Base-by-base conservation (phyloP, 2,113 vertebrate species). In the Callorhinus ursinus region DNA sequence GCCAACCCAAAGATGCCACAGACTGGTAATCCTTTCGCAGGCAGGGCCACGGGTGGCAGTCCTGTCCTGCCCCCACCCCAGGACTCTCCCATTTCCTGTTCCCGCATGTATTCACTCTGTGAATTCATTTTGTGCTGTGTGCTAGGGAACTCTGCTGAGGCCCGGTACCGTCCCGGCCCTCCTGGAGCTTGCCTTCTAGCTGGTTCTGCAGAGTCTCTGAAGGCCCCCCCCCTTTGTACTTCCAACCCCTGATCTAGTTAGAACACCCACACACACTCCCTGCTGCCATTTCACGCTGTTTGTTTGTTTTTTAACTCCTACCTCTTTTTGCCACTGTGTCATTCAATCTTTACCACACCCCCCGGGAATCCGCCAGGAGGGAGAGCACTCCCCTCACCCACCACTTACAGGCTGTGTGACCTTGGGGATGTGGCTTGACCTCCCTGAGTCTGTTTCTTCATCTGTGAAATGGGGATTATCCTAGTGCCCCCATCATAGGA, bases 1-100 rank as follows among this genome's bases (percentile, higher is more conserved):
- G 98, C 53, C 49, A 80, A 31, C 98, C 98, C 85, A 76, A 95
- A 65, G 98, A 98, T 8, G 97, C 92, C 76, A 90, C 96, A 0
- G 98, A 98, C 79, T 49, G 98, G 98, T 98, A 96, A 97, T 12
- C 2, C 46, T 65, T 61, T 57, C 46, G 67, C 51, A 28, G 74
- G 63, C 65, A 69, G 84, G 36, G 90, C 80, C 19, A 3, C 1
- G 7, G n/a, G 51, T 2, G 61, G 26, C 71, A 4, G 1, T 22
- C 28, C 42, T 24, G 46, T n/a, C 51, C 81, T 46, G 31, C 31
- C 36, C 1, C 21, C 4, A 2, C 55, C 53, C 74, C 11, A 0
- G 26, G 36, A 21, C 79, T 16, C 82, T 24, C 67, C 69, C 7
- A 19, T 51, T 55, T 22, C 46, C 57, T 90, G 16, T 49, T 4